These are phyloP conservation scores for Hylomyscus alleni DNA, from an alignment of 2,797 vertebrate genomes.

Conservation along the genomic window DNA sequence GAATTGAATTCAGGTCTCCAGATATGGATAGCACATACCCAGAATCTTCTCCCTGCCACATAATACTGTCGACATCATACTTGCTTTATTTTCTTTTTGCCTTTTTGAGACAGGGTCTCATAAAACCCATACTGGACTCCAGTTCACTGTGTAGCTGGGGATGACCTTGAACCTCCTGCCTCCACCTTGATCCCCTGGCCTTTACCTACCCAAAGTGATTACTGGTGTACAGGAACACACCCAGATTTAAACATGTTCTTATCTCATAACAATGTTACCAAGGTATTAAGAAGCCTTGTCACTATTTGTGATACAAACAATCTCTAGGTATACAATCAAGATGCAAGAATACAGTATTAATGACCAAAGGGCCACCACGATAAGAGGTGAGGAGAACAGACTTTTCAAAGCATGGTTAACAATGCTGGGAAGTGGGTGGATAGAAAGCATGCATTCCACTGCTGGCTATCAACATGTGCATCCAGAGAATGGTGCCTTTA, in stretches of 20 bases:
- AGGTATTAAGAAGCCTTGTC: constrained; percentile 6
- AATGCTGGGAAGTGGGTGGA: neutral
- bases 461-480: neutral
- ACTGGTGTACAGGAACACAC: neutral
- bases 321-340: neutral
- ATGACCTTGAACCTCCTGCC: neutral
- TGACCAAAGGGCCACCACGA: neutral
- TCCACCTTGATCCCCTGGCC: neutral
- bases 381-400: neutral
- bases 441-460: neutral
- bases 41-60: neutral
- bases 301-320: constrained; percentile 48
- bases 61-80: neutral
- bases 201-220: neutral
- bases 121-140: neutral
- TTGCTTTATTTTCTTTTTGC: neutral
- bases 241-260: constrained; percentile 49
- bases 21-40: neutral
- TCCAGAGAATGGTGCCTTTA: neutral
- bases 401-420: neutral
- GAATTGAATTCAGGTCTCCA: neutral
- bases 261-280: constrained; percentile 39
- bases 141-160: neutral
- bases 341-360: constrained; percentile 28
- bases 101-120: constrained; percentile 8